phyloP scores from a whole-genome alignment of 2,888 invertebrate genomes.

The Lepidocyrtoides sp. region DNA sequence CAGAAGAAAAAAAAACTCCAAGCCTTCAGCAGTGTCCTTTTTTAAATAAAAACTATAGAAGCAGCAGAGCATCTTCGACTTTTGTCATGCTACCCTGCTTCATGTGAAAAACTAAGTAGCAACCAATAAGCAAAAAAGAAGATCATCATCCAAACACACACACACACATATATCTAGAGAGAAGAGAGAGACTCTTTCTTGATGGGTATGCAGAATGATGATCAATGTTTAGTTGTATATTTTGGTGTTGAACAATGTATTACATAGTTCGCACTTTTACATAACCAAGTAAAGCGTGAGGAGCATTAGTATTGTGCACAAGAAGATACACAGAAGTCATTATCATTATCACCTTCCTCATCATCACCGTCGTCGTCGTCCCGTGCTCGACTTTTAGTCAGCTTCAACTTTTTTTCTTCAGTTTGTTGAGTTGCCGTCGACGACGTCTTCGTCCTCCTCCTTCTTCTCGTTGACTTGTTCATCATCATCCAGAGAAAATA shows the following conservation, averaged over 20 bases:
- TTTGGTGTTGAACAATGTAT: constrained; percentile 50
- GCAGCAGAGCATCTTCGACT: constrained; percentile 32
- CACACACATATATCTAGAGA: no score
- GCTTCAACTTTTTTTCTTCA: constrained; percentile 35
- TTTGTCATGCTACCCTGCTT: constrained; percentile 11
- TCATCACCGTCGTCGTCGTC: constrained; percentile 44
- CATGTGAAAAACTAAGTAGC: constrained; percentile 1
- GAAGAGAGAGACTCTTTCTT: no score
- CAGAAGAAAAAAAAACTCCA: background rate
- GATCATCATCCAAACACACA: constrained; percentile 20
- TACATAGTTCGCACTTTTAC: constrained; percentile 52
- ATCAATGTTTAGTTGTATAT: constrained; percentile 53
- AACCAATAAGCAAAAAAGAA: constrained; percentile 47
- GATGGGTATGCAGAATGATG: background rate
- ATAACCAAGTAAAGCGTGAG: constrained; percentile 11
- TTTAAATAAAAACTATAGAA: constrained; percentile 30
- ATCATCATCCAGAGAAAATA: constrained; percentile 38
- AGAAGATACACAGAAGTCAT: constrained; percentile 35
- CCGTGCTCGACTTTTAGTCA: constrained; percentile 33
- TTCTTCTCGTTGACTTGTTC: constrained; percentile 51
- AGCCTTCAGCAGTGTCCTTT: constrained; percentile 25
- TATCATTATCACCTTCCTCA: constrained; percentile 57
- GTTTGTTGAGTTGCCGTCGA: constrained; percentile 49
- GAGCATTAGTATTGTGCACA: background rate
- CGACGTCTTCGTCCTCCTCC: constrained; percentile 45